Conservation (phyloP, 2,888 invertebrate species). For the Volucella zonaria region DNA sequence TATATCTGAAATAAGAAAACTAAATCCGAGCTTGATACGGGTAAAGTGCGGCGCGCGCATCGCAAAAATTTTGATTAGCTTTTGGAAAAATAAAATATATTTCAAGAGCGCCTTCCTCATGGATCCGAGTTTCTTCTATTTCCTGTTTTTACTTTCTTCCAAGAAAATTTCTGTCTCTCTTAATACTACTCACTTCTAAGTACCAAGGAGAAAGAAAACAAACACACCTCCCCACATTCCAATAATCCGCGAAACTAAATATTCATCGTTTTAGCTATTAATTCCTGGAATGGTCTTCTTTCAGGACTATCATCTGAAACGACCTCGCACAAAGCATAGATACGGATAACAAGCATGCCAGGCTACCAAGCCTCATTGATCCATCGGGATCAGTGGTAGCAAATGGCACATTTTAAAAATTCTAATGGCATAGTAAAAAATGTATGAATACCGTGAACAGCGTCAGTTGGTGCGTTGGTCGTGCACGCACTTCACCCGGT, state of each 20-base stretch:
- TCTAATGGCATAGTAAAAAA: conserved; percentile 63
- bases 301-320: conserved; percentile 38
- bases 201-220: not conserved
- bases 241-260: conserved; percentile 47
- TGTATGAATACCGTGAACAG: conserved; percentile 36
- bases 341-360: not conserved
- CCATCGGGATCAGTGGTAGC: conserved; percentile 55
- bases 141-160: not conserved
- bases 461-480: conserved; percentile 37
- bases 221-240: not conserved
- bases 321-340: conserved; percentile 9
- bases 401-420: conserved; percentile 60
- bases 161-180: not conserved
- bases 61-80: too few species aligned
- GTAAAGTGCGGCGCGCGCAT: too few species aligned
- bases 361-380: conserved; percentile 36
- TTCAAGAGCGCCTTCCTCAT: too few species aligned
- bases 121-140: too few species aligned
- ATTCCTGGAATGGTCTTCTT: conserved; percentile 36
- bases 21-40: too few species aligned
- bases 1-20: too few species aligned
- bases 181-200: conserved; percentile 6
- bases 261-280: conserved; percentile 62
- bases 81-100: too few species aligned
- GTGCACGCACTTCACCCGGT: conserved; percentile 16